Evolutionary conservation across 2,113 vertebrate genomes (phyloP), one percentile per base, ranked within the genome.

Genomic region (Sitta europaea): DNA sequence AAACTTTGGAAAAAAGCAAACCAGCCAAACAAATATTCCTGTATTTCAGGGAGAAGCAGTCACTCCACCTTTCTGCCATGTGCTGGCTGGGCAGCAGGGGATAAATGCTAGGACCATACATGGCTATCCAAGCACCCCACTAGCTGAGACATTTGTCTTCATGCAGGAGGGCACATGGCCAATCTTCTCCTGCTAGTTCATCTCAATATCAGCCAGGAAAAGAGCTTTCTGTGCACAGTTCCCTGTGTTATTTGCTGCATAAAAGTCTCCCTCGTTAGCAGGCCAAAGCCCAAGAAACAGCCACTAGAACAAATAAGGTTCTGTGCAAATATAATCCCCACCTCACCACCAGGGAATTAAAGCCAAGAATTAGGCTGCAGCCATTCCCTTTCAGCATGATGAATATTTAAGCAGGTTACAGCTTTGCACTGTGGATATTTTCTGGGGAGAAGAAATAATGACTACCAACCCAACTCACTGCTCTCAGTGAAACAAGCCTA

Each of bases 281-380:
- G 79, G 31, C 59, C 66, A 61, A 85, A 92, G 42, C 78, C 54
- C 87, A 92, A 94, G 87, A 76, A 94, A 88, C 2, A 2, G 75
- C 29, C 51, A 62, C 16, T 73, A 88, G 87, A 96, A 96, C 87
- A 94, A 96, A 86, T 55, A 85, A 66, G 51, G 74, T 72, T 94
- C 93, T 96, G 82, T 94, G 81, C 79, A 94, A 86, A 86, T 83
- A 74, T 94, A 97, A 97, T 88, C 82, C 91, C 62, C 57, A 91
- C 53, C 45, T 93, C 91, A 77, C 19, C 4, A 10, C 73, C 14
- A 17, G 47, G 62, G 94, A 96, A 95, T 97, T 97, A 94, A 82
- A 90, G 70, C 55, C 85, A 86, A 96, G 78, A 93, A 84, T 90
- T 66, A 96, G 80, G 63, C 86, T 92, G 83, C 20, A 63, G 72